Evolutionary conservation across 1,140 invertebrate species (phyloP).

Genomic region (Spodoptera frugiperda): DNA sequence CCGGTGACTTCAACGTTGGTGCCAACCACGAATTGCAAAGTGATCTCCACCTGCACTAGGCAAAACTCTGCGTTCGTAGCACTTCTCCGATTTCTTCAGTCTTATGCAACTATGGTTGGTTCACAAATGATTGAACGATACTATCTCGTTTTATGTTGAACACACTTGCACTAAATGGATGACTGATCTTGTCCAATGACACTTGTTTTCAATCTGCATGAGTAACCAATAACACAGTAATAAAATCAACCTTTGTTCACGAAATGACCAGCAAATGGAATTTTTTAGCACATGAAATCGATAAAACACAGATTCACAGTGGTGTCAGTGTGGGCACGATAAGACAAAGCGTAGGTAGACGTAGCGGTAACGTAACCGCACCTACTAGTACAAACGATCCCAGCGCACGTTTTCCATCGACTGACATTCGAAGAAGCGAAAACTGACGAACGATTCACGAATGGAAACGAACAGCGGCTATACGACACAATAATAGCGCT

Average conservation of each 20-base stretch:
- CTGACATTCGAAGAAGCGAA: constrained; percentile 54
- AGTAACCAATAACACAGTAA: constrained; percentile 68
- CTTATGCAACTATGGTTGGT: constrained; percentile 46
- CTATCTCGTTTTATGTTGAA: constrained; percentile 61
- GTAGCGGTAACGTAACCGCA: constrained; percentile 57
- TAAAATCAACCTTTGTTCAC: constrained; percentile 66
- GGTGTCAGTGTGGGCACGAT: constrained; percentile 52
- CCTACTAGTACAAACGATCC: constrained; percentile 53
- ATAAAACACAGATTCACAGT: constrained; percentile 62
- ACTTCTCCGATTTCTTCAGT: constrained; percentile 52
- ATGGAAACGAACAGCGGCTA: constrained; percentile 42
- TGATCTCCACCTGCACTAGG: constrained; percentile 52
- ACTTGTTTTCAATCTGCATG: constrained; percentile 66
- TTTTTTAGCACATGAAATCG: constrained; percentile 70
- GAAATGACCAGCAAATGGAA: constrained; percentile 62
- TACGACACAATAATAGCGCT: constrained; percentile 45
- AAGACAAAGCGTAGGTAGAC: constrained; percentile 63
- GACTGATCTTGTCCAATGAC: constrained; percentile 77
- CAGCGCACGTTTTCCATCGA: constrained; percentile 58
- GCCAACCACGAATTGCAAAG: constrained; percentile 65
- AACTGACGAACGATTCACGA: constrained; percentile 47
- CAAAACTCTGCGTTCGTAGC: constrained; percentile 46
- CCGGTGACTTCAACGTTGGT: constrained; percentile 66
- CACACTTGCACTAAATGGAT: constrained; percentile 77
- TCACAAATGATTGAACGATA: constrained; percentile 47